Evolutionary conservation across 2,888 invertebrate genomes (phyloP), one percentile per base, ranked within the genome.

Genomic region (Dioctria rufipes): DNA sequence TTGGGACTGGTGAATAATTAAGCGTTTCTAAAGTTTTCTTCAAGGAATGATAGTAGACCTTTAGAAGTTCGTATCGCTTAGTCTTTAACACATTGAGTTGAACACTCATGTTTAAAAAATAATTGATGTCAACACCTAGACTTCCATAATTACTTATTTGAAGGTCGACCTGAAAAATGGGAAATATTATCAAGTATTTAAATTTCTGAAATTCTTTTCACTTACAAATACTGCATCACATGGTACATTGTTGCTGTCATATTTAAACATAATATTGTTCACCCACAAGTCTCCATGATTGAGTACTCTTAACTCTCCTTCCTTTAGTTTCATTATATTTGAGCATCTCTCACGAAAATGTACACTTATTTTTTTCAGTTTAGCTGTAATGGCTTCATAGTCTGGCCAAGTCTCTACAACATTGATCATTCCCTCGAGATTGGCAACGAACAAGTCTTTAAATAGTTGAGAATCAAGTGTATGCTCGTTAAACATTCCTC

Each of bases 271-370:
- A 80, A 91, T 87, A 82, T 91, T 91, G 82, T 91, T 91, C 2
- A 90, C 87, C 91, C 91, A 91, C 3, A 91, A 84, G 84, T 91
- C 91, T 0, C 91, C 91, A 82, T 91, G 91, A 83, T 90, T 91
- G 2, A 91, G 85, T 37, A 91, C 91, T 25, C 83, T 39, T 5
- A 73, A 6, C 9, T 73, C 73, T 8, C 60, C 73, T n/a, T 73
- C 60, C 8, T 43, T 37, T 25, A 39, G 60, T 40, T 73, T 73
- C 3, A 54, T n/a, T n/a, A 42, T 42, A 3, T 73, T 58, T 8
- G 42, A 40, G 58, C 58, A 40, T 2, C 5, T 58, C 3, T 46
- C 37, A 25, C 46, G 3, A 4, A 77, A 8, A 63, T 61, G 25
- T 9, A 5, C 4, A 25, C 6, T 2, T 5, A 77, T 43, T 46